These are phyloP conservation scores for Phymatocera aterrima DNA, from an alignment of 2,888 invertebrate genomes.

Conservation along the genomic window DNA sequence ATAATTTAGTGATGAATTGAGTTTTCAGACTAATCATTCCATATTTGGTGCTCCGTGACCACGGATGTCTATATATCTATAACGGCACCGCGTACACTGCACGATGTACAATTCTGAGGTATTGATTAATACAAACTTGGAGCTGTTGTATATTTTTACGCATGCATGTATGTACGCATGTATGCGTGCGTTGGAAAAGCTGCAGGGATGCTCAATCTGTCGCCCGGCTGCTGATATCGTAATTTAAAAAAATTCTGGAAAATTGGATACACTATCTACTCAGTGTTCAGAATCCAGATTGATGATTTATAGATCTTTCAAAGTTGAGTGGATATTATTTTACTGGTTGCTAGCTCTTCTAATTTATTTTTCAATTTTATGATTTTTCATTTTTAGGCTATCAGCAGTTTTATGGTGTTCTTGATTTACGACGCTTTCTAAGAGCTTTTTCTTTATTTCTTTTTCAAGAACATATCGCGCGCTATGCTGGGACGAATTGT, in stretches of 20 bases:
- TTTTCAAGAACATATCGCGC: not conserved
- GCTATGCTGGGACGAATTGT: not conserved
- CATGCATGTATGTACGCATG: not conserved
- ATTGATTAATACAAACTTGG: conserved; percentile 24
- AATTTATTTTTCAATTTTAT: not conserved
- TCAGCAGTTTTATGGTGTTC: not conserved
- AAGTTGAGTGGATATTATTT: too few species aligned
- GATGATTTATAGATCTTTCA: too few species aligned
- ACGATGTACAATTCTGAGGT: conserved; percentile 27
- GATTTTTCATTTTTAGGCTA: not conserved
- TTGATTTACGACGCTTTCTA: not conserved
- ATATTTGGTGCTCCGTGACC: not conserved
- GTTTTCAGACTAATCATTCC: too few species aligned
- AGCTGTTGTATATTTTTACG: not conserved
- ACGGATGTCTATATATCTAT: not conserved
- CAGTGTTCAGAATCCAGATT: not conserved
- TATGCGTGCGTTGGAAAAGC: not conserved
- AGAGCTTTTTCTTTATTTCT: not conserved
- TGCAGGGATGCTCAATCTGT: conserved; percentile 14
- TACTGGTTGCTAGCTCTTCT: not conserved
- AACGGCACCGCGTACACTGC: not conserved
- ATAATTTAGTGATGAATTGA: too few species aligned
- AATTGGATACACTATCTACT: not conserved
- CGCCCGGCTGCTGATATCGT: not conserved
- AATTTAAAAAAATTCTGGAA: not conserved